Evolutionary conservation across 2,113 vertebrate genomes (phyloP), one percentile per base, ranked within the genome.

Genomic region (Neogale vison): DNA sequence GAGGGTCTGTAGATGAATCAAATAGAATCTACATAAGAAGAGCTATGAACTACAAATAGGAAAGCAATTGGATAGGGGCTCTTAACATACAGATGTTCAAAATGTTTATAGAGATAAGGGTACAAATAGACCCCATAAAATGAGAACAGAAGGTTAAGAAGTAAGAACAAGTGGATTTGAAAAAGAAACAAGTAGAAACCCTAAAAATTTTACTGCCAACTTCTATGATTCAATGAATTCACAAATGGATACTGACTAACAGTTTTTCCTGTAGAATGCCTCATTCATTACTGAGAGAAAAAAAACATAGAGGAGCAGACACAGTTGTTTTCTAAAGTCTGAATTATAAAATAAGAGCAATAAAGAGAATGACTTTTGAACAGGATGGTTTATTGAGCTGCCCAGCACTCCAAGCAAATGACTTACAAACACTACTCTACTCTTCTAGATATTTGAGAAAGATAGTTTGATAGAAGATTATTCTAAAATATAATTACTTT

Each of bases 401-500:
- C 74, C 84, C 47, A 79, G 36, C 34, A 76, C 18, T n/a, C 18
- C 3, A 89, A 86, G 63, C 34, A 81, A 97, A 95, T 45, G 10
- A 79, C 31, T 82, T 96, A 63, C 20, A 72, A 77, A 92, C 50
- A 67, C 26, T 97, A 29, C 14, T 26, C 57, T 29, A 20, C 59
- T 93, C 95, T 59, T 84, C 93, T 65, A 96, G 77, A 77, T 90
- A 93, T 95, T 86, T 82, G 7, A 92, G 93, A 97, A 85, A 98
- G 86, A 80, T 88, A 69, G 24, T 87, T 90, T 34, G 31, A 86
- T 93, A 76, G 65, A 93, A 96, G 23, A 95, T 61, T 85, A 72
- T 21, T 6, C 63, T 81, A 94, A 98, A 96, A 97, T 97, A 69
- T 42, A 97, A 88, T 96, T 95, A 74, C 36, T 55, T 95, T 29